phyloP scores from a whole-genome alignment of 2,113 vertebrate species.

The Mormyrus iriodes region DNA sequence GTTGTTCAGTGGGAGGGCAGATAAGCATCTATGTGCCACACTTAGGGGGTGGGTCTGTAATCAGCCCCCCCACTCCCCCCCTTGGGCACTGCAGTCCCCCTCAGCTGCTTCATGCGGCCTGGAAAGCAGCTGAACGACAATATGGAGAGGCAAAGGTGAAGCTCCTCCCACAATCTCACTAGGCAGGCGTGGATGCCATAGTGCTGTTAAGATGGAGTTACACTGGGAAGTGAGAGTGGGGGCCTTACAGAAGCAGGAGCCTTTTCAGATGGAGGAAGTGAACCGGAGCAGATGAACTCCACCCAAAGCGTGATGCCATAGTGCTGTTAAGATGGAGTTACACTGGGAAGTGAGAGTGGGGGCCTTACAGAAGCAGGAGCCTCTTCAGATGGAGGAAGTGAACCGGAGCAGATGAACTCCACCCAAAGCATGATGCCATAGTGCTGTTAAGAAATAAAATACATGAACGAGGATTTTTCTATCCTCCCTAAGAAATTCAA shows the following conservation, averaged over 20 bases:
- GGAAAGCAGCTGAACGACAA: conserved; percentile 24
- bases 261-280: neutral
- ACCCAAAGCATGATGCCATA: neutral
- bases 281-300: neutral
- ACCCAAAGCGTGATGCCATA: neutral
- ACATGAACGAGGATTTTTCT: neutral
- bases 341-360: neutral
- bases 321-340: neutral
- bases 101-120: conserved; percentile 29
- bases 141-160: neutral
- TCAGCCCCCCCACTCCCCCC: neutral
- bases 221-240: neutral
- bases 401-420: neutral
- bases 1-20: neutral
- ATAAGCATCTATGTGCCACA: neutral
- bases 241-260: neutral
- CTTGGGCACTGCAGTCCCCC: neutral
- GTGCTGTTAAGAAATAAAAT: neutral
- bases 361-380: neutral
- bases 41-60: neutral
- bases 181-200: conserved; percentile 41
- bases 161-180: conserved; percentile 7
- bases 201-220: too few species aligned
- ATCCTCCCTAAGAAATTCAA: neutral
- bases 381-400: neutral